These are phyloP conservation scores for Eulemur rufifrons DNA, from an alignment of 2,113 vertebrate species.

Conservation along the genomic window DNA sequence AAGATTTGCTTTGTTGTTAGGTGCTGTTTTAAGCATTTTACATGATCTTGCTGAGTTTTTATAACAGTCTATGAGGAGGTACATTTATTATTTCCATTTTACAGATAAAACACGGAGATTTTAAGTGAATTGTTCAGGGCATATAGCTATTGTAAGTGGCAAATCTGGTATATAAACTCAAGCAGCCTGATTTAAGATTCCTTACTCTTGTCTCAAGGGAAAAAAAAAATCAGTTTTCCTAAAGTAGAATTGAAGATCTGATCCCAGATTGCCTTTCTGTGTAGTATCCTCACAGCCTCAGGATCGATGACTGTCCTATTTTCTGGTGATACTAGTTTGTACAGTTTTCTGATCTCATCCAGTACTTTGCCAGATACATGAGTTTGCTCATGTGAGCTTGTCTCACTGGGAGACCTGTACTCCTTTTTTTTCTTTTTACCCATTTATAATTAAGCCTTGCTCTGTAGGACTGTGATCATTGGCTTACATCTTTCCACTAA, in stretches of 20 bases:
- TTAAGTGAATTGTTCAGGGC: neutral
- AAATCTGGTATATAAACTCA: neutral
- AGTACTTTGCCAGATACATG: neutral
- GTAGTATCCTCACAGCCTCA: neutral
- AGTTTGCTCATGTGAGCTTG: neutral
- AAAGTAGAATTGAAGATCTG: neutral
- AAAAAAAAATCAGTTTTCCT: neutral
- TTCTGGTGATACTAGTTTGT: neutral
- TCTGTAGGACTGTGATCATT: neutral
- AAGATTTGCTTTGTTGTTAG: conserved; percentile 20
- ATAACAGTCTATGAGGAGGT: neutral
- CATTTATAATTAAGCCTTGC: neutral
- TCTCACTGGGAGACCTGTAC: neutral
- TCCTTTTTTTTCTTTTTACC: neutral
- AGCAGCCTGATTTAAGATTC: neutral
- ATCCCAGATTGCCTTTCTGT: neutral
- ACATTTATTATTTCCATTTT: conserved; percentile 4
- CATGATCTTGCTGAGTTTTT: neutral
- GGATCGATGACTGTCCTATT: neutral
- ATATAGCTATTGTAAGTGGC: neutral
- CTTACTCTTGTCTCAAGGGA: neutral
- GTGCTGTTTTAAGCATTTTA: neutral
- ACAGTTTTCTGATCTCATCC: neutral
- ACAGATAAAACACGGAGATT: neutral
- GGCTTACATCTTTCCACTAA: neutral